phyloP scores from a whole-genome alignment of 2,113 vertebrate genomes.

The Carassius auratus region DNA sequence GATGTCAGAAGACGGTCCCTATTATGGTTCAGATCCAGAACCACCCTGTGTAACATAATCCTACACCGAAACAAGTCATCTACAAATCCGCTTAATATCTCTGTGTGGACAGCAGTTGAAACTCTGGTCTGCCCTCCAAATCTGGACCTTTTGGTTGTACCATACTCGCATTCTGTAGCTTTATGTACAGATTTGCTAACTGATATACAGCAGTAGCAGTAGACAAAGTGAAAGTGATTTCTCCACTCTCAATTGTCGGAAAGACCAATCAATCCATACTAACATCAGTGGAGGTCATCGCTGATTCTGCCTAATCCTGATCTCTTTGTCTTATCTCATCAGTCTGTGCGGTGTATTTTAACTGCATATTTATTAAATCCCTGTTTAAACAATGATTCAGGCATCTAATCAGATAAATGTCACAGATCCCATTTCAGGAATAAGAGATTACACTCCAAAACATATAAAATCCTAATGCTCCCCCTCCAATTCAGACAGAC shows the following conservation, averaged over 20 bases:
- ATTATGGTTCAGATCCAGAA: conserved; percentile 5
- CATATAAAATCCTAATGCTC: not conserved
- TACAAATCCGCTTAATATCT: conserved; percentile 49
- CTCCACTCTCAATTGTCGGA: not conserved
- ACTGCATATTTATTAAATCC: conserved; percentile 7
- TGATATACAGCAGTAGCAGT: not conserved
- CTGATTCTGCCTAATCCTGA: not conserved
- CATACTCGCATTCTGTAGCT: not conserved
- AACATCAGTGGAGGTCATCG: not conserved
- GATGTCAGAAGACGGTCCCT: not conserved
- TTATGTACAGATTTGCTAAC: conserved; percentile 45
- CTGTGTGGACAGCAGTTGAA: conserved; percentile 1
- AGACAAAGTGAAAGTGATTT: not conserved
- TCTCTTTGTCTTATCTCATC: conserved; percentile 13
- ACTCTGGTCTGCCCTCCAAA: conserved; percentile 18
- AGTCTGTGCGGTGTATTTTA: not conserved
- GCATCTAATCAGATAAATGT: not conserved
- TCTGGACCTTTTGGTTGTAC: conserved; percentile 21
- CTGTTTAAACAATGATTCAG: conserved; percentile 7
- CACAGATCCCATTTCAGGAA: not conserved
- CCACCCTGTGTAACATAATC: conserved; percentile 32
- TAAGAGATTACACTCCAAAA: not conserved
- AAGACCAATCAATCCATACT: not conserved
- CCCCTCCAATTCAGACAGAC: not conserved
- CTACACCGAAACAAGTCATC: conserved; percentile 2